Base-by-base conservation (phyloP, 2,888 invertebrate genomes). In the Epinotia ramella region DNA sequence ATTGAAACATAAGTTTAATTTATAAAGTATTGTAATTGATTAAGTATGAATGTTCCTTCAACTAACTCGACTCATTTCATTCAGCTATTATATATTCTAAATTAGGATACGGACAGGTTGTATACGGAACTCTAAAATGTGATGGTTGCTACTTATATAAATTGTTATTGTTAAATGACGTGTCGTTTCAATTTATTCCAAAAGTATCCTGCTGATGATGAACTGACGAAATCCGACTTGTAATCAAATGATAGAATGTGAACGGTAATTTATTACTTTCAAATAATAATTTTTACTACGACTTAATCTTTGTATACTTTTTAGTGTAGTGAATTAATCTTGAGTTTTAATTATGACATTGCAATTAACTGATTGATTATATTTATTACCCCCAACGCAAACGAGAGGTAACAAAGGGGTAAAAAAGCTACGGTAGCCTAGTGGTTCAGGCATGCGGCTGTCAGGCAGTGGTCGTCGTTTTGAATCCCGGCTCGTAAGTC, bases 141-240 rank as follows among this genome's bases (percentile, higher is more conserved):
- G 81, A 80, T 80, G 77, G 74, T 73, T 71, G 59, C 63, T 28
- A 77, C 78, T 79, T 78, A 79, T 81, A 77, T 79, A 81, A 85
- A 84, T 81, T 80, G 80, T 80, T 81, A 81, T 79, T 81, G 81
- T 84, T 80, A 81, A 81, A 82, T 81, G 81, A 82, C 78, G 80
- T 81, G 80, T 75, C 71, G 73, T 75, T 78, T 83, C 81, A 79
- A 83, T 83, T 79, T 80, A 77, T 78, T 77, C 66, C 33, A 12
- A 46, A 13, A 68, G 60, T 62, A 64, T 68, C 40, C 56, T 40
- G 20, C n/a, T 11, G 57, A 13, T 44, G 49, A 64, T 71, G 69
- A n/a, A 60, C 63, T 69, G 69, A 59, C 69, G 64, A 46, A 57
- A 49, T 2, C 71, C 28, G 66, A 65, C 69, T 69, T 74, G 64